Evolutionary conservation across 2,113 vertebrate species (phyloP).

Genomic region (Ptychochromis oligacanthus): DNA sequence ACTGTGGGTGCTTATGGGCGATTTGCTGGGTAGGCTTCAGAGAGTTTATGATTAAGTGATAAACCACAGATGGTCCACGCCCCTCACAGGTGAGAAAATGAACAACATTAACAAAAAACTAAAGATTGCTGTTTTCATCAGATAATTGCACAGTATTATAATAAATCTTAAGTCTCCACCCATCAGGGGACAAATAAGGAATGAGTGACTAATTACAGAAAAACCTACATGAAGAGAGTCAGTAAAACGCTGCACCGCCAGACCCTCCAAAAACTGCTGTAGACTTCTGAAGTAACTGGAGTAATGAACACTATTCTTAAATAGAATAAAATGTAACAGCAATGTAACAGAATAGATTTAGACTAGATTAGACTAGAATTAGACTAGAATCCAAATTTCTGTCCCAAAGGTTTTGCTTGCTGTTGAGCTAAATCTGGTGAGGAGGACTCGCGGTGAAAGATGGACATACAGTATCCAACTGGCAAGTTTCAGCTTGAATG

Average conservation of each 20-base stretch:
- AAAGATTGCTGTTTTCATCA: slow-evolving; percentile 18
- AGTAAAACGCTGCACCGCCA: neutral
- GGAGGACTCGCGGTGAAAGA: neutral
- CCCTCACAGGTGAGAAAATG: slow-evolving; percentile 12
- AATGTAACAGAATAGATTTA: too few relatives aligned
- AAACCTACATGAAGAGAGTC: neutral
- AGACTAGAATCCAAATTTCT: too few relatives aligned
- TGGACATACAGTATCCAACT: neutral
- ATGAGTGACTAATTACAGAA: neutral
- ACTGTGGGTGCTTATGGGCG: slow-evolving; percentile 3
- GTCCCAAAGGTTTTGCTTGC: neutral
- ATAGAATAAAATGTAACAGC: too few relatives aligned
- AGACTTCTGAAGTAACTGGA: neutral
- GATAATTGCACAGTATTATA: neutral
- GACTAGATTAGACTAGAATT: too few relatives aligned
- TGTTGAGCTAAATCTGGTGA: too few relatives aligned
- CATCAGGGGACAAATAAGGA: neutral
- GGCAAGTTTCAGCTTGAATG: too few relatives aligned
- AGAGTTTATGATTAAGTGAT: slow-evolving; percentile 40
- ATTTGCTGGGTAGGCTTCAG: slow-evolving; percentile 20
- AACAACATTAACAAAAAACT: neutral
- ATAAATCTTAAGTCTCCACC: slow-evolving; percentile 7
- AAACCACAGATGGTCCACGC: slow-evolving; percentile 19
- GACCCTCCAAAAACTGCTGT: neutral
- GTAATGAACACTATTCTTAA: neutral